Percentiles rank a stretch among this genome's conserved stretches.
phyloP scores from a whole-genome alignment of 2,888 invertebrate genomes.

The Callinectes sapidus region DNA sequence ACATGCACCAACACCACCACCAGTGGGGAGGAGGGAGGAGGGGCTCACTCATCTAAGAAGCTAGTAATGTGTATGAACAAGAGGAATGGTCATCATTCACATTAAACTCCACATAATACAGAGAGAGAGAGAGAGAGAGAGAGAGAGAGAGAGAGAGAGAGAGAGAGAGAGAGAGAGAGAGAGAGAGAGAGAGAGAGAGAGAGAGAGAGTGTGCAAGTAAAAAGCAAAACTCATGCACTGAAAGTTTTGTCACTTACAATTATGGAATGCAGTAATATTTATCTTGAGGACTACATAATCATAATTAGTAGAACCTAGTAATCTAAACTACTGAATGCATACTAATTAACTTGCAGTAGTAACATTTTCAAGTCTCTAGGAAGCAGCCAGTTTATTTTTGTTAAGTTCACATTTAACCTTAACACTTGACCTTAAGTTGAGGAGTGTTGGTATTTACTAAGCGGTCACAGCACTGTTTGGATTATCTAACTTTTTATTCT shows the following conservation, averaged over 20 bases:
- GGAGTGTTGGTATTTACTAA: not conserved
- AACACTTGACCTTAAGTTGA: not conserved
- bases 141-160: conserved; percentile 38
- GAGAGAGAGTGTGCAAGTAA: too few species aligned
- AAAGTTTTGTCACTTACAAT: not conserved
- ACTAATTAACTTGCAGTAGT: not conserved
- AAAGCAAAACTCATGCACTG: not conserved
- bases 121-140: conserved; percentile 19
- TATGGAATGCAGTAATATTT: not conserved
- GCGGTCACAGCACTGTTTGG: not conserved
- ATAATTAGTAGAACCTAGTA: not conserved
- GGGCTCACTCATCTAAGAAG: not conserved
- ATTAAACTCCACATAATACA: not conserved
- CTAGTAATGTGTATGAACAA: not conserved
- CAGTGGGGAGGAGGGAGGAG: not conserved
- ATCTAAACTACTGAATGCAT: not conserved
- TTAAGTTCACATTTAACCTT: not conserved
- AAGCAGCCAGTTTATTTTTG: not conserved
- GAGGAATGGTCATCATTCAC: not conserved
- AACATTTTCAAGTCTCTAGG: not conserved
- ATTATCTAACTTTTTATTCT: not conserved
- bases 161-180: conserved; percentile 35
- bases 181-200: conserved; percentile 19
- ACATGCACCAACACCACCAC: not conserved
- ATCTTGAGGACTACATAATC: not conserved